Conservation (phyloP, 2,113 vertebrate species). For the Spizaetus ornatus region DNA sequence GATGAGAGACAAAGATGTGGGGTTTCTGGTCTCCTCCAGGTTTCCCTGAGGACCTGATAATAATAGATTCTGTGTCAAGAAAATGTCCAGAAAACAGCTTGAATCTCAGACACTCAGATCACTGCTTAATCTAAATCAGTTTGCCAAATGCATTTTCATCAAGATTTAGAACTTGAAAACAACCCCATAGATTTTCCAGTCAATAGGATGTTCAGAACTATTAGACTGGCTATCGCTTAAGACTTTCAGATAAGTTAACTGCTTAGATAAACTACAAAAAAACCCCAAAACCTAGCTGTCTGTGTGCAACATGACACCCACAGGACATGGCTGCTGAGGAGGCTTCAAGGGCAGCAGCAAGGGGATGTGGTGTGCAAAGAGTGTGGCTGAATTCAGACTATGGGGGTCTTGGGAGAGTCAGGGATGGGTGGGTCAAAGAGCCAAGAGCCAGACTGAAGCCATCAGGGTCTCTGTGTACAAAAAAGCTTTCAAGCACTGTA, state of each 20-base stretch:
- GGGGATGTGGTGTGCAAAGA: background rate
- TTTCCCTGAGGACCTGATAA: background rate
- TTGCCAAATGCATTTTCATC: background rate
- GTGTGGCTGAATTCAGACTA: background rate
- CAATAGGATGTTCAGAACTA: background rate
- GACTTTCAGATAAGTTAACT: background rate
- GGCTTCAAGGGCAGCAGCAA: background rate
- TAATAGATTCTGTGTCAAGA: background rate
- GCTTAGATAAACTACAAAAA: background rate
- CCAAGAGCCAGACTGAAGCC: background rate
- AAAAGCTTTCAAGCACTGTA: background rate
- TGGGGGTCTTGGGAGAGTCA: background rate
- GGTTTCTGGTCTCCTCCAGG: background rate
- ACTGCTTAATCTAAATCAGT: background rate
- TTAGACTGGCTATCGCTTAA: background rate
- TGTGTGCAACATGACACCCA: fast-evolving
- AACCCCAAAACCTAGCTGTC: background rate
- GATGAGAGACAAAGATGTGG: background rate
- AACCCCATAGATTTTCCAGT: background rate
- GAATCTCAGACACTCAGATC: background rate
- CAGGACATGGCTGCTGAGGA: background rate
- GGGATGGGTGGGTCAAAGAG: background rate
- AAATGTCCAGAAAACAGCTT: background rate
- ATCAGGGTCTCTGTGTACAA: background rate
- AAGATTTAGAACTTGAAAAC: background rate